Evolutionary conservation across 2,113 vertebrate species (phyloP).

Genomic region (Smithornis capensis): DNA sequence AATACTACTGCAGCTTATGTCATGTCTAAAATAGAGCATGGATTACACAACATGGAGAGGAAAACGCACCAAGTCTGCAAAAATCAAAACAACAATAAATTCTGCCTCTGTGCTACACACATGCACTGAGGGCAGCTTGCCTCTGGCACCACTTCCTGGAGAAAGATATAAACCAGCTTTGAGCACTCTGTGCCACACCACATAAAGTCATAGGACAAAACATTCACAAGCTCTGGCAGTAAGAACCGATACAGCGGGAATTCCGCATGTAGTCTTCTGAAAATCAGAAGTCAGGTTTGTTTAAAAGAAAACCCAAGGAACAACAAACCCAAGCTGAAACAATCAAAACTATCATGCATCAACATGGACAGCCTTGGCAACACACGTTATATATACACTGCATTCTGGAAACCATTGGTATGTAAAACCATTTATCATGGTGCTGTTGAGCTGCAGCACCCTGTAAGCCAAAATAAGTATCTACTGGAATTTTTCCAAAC

Average conservation of each 20-base stretch:
- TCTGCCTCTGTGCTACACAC: background rate
- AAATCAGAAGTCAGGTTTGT: background rate
- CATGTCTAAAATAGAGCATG: background rate
- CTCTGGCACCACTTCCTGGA: background rate
- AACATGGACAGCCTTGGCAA: background rate
- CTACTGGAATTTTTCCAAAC: background rate
- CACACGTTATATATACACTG: background rate
- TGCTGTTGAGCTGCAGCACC: background rate
- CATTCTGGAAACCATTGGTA: background rate
- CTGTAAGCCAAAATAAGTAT: background rate
- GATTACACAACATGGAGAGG: background rate
- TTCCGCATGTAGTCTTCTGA: background rate
- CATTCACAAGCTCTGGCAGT: background rate
- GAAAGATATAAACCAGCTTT: background rate
- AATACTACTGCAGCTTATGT: background rate
- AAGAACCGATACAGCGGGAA: background rate
- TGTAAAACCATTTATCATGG: background rate
- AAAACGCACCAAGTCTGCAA: background rate
- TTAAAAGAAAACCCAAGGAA: background rate
- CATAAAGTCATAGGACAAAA: background rate
- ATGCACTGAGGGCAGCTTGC: background rate
- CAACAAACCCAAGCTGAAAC: background rate
- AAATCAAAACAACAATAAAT: background rate
- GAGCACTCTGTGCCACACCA: background rate
- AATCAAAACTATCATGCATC: background rate